phyloP scores from a whole-genome alignment of 2,797 vertebrate species.

The Dryobates pubescens region DNA sequence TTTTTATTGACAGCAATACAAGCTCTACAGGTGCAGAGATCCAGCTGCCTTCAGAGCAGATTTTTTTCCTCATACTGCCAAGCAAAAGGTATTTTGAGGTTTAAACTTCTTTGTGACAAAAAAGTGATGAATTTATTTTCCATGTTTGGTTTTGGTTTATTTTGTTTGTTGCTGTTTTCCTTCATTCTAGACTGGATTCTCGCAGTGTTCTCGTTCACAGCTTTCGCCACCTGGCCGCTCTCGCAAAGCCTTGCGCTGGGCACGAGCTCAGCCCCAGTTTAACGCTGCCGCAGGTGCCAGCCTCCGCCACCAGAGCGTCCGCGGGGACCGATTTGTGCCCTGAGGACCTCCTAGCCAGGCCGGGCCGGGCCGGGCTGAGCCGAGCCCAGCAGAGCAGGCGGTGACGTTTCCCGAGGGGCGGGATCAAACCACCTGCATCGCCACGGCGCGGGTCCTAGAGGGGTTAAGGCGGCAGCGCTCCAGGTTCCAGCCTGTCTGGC shows the following conservation, averaged over 20 bases:
- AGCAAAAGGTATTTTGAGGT: not conserved
- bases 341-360: not conserved
- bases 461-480: too few relatives aligned
- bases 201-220: accelerated
- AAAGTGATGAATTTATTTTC: accelerated
- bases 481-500: not conserved
- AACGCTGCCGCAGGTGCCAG: too few relatives aligned
- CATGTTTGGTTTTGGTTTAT: not conserved
- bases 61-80: accelerated
- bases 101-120: not conserved
- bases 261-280: not conserved
- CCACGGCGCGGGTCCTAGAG: not conserved
- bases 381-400: too few relatives aligned
- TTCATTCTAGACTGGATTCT: accelerated
- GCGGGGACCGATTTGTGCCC: too few relatives aligned
- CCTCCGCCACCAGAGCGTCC: too few relatives aligned
- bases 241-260: not conserved
- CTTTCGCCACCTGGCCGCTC: not conserved
- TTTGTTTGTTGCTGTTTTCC: not conserved
- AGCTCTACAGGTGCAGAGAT: accelerated
- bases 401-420: too few relatives aligned
- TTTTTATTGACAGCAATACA: accelerated
- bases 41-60: not conserved
- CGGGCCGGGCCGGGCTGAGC: not conserved
- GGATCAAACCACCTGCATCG: not conserved